Conservation (phyloP, 2,113 vertebrate species). For the Gorsachius goisagi region DNA sequence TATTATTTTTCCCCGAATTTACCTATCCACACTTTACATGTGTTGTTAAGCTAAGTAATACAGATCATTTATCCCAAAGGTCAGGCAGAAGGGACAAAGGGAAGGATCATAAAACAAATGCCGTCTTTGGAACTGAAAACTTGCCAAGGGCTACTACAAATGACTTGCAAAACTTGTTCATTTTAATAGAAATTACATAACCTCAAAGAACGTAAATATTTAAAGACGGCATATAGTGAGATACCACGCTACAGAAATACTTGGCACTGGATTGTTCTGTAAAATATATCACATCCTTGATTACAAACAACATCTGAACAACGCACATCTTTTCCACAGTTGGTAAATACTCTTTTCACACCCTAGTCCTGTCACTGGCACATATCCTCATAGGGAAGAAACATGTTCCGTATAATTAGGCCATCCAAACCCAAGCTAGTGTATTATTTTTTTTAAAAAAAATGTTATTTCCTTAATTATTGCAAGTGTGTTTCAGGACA, state of each 20-base stretch:
- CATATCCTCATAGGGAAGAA: background rate
- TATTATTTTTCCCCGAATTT: background rate
- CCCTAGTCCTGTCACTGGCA: background rate
- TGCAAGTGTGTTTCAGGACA: background rate
- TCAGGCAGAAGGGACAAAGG: background rate
- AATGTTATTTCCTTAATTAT: background rate
- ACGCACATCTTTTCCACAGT: background rate
- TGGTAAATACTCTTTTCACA: slow-evolving; percentile 9
- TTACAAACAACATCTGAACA: background rate
- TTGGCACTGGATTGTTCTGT: background rate
- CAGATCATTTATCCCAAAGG: background rate
- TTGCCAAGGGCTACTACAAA: background rate
- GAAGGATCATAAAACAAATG: background rate
- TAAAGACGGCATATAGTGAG: background rate
- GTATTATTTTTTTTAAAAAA: background rate
- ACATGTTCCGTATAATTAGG: background rate
- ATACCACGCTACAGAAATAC: background rate
- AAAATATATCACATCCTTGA: background rate
- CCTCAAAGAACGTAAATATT: background rate
- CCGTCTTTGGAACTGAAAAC: background rate
- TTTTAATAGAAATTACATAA: slow-evolving; percentile 35
- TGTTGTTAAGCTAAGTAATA: background rate
- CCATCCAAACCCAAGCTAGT: fast-evolving
- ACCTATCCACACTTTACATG: background rate
- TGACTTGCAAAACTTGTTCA: slow-evolving; percentile 4